A percentile compares a stretch with the other conserved stretches of the same genome.
Conservation (phyloP, 1,140 invertebrate species). For the Semibalanus balanoides region DNA sequence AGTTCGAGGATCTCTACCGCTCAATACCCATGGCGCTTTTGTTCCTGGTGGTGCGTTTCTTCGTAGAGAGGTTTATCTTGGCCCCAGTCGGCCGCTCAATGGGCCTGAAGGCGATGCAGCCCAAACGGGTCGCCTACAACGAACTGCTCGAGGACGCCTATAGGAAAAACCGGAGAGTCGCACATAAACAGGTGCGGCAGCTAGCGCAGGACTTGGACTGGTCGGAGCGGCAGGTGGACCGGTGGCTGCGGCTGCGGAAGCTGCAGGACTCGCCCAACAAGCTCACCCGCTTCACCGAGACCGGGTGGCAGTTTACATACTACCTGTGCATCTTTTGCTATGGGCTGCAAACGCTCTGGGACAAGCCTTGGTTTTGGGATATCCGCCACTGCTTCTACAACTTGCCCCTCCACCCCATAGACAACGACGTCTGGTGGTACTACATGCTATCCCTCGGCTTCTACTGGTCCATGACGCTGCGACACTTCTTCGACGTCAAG, state of each 20-base stretch:
- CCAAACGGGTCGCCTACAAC: background rate
- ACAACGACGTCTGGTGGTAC: slow-evolving; percentile 43
- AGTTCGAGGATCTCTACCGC: slow-evolving; percentile 55
- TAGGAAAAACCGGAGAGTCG: background rate
- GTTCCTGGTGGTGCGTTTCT: slow-evolving; percentile 16
- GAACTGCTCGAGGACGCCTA: background rate
- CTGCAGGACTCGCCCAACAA: slow-evolving; percentile 18
- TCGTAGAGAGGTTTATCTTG: slow-evolving; percentile 10
- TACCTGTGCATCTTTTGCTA: slow-evolving; percentile 70
- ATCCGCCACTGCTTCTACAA: slow-evolving; percentile 80
- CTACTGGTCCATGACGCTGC: slow-evolving; percentile 86
- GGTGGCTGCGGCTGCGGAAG: slow-evolving; percentile 65
- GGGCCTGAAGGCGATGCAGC: background rate
- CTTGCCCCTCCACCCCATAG: slow-evolving; percentile 32
- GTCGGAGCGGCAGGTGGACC: slow-evolving; percentile 72
- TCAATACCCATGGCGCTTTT: slow-evolving; percentile 17
- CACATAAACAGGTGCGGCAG: background rate
- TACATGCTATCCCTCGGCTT: slow-evolving; percentile 51
- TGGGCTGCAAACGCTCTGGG: slow-evolving; percentile 69
- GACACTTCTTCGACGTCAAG: slow-evolving; percentile 84
- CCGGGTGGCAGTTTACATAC: slow-evolving; percentile 60
- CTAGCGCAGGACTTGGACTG: slow-evolving; percentile 75
- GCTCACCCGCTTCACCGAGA: slow-evolving; percentile 21
- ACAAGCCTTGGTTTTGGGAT: slow-evolving; percentile 89
- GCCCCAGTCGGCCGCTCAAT: background rate